Percentiles rank a stretch among this genome's conserved stretches.
Evolutionary conservation across 2,113 vertebrate genomes (phyloP).

Genomic region (Cisticola juncidis): DNA sequence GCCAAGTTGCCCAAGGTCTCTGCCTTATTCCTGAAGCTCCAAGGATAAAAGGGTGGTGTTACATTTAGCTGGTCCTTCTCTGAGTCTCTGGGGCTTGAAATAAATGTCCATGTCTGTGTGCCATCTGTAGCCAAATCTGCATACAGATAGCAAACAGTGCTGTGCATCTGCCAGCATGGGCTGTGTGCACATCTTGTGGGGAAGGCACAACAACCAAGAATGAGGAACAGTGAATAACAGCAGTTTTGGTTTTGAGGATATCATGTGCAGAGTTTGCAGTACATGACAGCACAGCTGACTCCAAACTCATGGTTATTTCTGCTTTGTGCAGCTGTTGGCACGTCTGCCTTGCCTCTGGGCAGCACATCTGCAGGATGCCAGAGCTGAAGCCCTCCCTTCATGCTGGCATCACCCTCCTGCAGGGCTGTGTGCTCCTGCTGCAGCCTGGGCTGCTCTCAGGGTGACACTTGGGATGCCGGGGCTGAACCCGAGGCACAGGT

Average conservation of each 20-base stretch:
- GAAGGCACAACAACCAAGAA: neutral
- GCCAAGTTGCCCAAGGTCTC: neutral
- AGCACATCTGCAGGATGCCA: neutral
- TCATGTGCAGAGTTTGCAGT: neutral
- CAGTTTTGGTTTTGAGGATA: neutral
- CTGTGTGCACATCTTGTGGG: rapidly evolving
- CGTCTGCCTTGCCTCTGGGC: neutral
- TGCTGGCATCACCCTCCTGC: neutral
- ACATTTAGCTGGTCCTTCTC: neutral
- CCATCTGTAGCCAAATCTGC: neutral
- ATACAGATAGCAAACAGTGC: neutral
- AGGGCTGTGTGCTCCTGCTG: neutral
- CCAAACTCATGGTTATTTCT: neutral
- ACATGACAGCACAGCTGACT: neutral
- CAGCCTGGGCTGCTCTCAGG: neutral
- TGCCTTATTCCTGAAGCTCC: neutral
- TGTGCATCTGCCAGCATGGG: neutral
- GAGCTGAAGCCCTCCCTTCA: neutral
- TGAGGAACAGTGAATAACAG: constrained; percentile 2
- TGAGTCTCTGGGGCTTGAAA: neutral
- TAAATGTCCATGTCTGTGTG: rapidly evolving
- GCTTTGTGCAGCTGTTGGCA: neutral
- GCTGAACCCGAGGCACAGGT: neutral
- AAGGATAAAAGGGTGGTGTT: neutral
- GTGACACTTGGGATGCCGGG: rapidly evolving